Conservation (phyloP, 2,888 invertebrate genomes). For the Hypomecis punctinalis region DNA sequence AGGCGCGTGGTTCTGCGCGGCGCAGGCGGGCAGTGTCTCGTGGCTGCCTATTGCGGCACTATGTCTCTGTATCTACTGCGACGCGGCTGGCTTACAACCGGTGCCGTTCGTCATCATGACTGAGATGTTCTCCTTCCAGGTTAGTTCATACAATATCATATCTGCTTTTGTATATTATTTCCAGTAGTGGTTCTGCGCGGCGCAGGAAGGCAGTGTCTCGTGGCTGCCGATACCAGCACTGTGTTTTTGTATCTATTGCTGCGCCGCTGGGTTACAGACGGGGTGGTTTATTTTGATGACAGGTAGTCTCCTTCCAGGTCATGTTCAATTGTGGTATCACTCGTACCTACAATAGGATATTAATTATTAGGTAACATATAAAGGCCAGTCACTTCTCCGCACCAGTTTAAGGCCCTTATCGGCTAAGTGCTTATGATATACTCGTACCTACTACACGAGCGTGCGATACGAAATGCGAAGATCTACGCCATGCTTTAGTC, state of each 20-base stretch:
- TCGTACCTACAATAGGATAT: too few species aligned
- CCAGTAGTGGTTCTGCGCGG: constrained; percentile 73
- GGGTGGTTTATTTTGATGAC: constrained; percentile 80
- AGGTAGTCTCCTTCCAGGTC: constrained; percentile 79
- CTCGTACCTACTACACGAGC: too few species aligned
- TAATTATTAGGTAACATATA: too few species aligned
- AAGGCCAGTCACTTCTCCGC: too few species aligned
- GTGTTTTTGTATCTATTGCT: constrained; percentile 78
- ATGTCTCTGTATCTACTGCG: constrained; percentile 78
- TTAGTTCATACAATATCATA: too few species aligned
- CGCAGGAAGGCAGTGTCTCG: constrained; percentile 44
- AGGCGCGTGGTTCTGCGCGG: constrained; percentile 71
- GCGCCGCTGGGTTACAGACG: constrained; percentile 76
- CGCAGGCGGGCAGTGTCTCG: constrained; percentile 44
- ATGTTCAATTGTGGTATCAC: not conserved
- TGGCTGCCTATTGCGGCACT: constrained; percentile 74
- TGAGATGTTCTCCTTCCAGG: constrained; percentile 79
- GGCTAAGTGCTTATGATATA: too few species aligned
- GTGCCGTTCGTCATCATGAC: constrained; percentile 81
- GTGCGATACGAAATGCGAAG: too few species aligned
- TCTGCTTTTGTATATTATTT: too few species aligned
- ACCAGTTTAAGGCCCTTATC: too few species aligned
- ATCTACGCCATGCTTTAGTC: too few species aligned
- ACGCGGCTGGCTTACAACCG: constrained; percentile 76
- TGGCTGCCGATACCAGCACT: constrained; percentile 74